phyloP scores from a whole-genome alignment of 2,888 invertebrate species.

The Thymelicus acteon region DNA sequence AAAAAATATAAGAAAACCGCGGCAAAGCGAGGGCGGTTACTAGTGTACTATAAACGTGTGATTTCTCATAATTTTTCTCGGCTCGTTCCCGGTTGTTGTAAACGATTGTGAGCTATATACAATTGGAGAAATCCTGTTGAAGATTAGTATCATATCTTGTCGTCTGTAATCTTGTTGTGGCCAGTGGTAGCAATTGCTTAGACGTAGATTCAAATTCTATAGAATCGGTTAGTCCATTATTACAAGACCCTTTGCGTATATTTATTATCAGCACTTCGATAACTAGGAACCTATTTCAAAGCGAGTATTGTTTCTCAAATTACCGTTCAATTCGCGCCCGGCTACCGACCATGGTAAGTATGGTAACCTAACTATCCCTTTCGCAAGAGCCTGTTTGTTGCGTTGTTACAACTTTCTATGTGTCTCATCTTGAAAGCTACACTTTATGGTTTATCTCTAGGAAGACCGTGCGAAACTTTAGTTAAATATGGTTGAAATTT shows the following conservation, averaged over 20 bases:
- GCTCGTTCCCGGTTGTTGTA: too few relatives aligned
- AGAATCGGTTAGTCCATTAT: too few relatives aligned
- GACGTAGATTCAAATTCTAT: background rate
- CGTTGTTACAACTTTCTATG: conserved; percentile 5
- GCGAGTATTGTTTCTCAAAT: conserved; percentile 1
- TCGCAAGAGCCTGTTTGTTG: conserved; percentile 6
- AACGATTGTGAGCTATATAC: too few relatives aligned
- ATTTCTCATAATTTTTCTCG: too few relatives aligned
- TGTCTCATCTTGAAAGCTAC: background rate
- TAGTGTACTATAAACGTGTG: too few relatives aligned
- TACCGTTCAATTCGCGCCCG: background rate
- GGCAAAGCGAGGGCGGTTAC: too few relatives aligned
- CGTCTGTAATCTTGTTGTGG: too few relatives aligned
- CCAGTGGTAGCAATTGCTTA: background rate
- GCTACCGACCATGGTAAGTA: background rate
- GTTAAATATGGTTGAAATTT: too few relatives aligned
- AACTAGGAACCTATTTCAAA: background rate
- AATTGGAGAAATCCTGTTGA: too few relatives aligned
- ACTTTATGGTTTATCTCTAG: background rate
- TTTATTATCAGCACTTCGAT: background rate
- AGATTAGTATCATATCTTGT: background rate
- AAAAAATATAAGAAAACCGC: too few relatives aligned
- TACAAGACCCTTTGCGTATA: too few relatives aligned
- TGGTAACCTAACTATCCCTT: background rate
- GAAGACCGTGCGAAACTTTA: too few relatives aligned